Conservation (phyloP, 2,888 invertebrate genomes). For the Pelosia muscerda region DNA sequence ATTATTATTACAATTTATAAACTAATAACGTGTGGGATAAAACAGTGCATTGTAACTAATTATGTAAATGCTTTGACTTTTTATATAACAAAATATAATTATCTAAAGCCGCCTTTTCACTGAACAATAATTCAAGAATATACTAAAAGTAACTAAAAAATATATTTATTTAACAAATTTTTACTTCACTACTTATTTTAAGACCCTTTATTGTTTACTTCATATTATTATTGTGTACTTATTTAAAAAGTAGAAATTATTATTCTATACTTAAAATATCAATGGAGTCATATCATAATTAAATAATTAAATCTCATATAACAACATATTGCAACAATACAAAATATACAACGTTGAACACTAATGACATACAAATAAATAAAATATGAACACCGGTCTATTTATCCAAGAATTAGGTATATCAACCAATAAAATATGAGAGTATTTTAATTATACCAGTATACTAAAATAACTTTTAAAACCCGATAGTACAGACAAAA, state of each 20-base stretch:
- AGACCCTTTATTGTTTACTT: not conserved
- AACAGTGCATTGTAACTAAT: constrained; percentile 70
- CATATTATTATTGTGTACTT: constrained; percentile 7
- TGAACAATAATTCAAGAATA: constrained; percentile 6
- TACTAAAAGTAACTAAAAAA: not conserved
- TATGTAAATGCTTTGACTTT: constrained; percentile 68
- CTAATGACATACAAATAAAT: constrained; percentile 23
- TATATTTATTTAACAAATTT: not conserved
- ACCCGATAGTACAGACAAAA: constrained; percentile 3
- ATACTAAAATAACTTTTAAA: constrained; percentile 34
- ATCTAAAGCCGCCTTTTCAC: constrained; percentile 31
- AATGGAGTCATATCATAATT: constrained; percentile 31
- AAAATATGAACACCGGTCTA: constrained; percentile 29
- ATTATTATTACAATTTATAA: constrained; percentile 49
- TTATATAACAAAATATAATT: constrained; percentile 45
- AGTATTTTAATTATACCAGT: constrained; percentile 34
- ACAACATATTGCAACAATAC: constrained; percentile 42
- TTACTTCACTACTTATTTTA: not conserved
- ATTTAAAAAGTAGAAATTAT: constrained; percentile 1
- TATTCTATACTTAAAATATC: constrained; percentile 9
- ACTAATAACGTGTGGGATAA: constrained; percentile 68
- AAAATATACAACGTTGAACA: constrained; percentile 26
- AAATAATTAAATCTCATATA: constrained; percentile 42
- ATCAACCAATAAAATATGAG: constrained; percentile 36
- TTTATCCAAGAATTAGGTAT: constrained; percentile 28